Evolutionary conservation across 1,140 invertebrate species (phyloP), one percentile per base, ranked within the genome.

Genomic region (Dinothrombium tinctorium): DNA sequence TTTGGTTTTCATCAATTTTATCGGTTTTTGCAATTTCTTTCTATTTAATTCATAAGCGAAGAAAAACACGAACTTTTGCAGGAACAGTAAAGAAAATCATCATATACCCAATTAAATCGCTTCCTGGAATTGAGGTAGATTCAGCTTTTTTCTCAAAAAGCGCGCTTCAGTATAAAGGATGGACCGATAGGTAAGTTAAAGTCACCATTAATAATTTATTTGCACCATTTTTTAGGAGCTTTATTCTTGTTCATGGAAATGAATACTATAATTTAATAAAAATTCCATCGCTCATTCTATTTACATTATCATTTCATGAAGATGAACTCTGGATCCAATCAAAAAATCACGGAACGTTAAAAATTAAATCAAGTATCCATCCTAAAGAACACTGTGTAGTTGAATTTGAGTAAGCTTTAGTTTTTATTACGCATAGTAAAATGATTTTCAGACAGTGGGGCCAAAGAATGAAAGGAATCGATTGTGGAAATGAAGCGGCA

Each of bases 401-500:
- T 32, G 29, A 14, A 8, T 28, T n/a, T 28, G 7, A 28, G 1
- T 32, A n/a, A n/a, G n/a, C n/a, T n/a, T n/a, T n/a, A n/a, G n/a
- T n/a, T n/a, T n/a, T n/a, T n/a, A n/a, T n/a, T n/a, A n/a, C n/a
- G n/a, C n/a, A n/a, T n/a, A n/a, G n/a, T n/a, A n/a, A n/a, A n/a
- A n/a, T n/a, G n/a, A 14, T 4, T 7, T 12, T 7, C 5, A 32
- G 29, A 32, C n/a, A 14, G 5, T 32, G 29, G 29, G 29, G 17
- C 5, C n/a, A 32, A 5, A 12, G 17, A 29, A 17, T 26, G n/a
- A 12, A 31, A 36, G 43, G 43, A 12, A 23, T 45, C 7, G 41
- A 45, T 36, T 45, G 43, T 43, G 43, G 43, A 9, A 8, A 33
- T 15, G 42, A 35, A 33, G 31, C 23, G 14, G 12, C 2, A 12